Conservation (phyloP, 2,888 invertebrate species). For the Pteria penguin region DNA sequence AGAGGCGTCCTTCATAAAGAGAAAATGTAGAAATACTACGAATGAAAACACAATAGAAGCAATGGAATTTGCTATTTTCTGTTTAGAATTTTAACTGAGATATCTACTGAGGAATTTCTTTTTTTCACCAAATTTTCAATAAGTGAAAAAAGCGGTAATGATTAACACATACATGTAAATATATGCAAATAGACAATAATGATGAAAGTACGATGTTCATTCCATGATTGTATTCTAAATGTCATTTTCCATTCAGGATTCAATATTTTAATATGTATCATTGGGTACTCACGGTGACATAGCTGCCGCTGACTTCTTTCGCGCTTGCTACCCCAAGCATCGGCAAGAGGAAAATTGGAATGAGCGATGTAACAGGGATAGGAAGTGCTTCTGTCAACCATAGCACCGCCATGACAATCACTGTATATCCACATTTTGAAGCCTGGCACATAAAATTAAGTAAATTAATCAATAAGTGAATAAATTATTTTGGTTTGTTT, state of each 20-base stretch:
- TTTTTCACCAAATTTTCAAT: no score
- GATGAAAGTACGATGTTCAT: not conserved
- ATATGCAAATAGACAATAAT: not conserved
- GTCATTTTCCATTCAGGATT: not conserved
- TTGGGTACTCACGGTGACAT: slow-evolving; percentile 55
- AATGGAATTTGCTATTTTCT: no score
- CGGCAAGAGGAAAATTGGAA: slow-evolving; percentile 60
- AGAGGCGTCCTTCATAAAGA: slow-evolving; percentile 71
- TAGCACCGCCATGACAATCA: slow-evolving; percentile 57
- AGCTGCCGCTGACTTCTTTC: slow-evolving; percentile 48
- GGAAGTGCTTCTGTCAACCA: slow-evolving; percentile 64
- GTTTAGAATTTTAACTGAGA: no score
- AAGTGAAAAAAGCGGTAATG: no score
- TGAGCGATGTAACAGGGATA: slow-evolving; percentile 57
- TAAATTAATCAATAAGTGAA: no score
- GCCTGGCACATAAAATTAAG: slow-evolving; percentile 36
- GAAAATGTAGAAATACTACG: not conserved
- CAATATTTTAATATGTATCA: not conserved
- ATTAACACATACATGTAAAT: no score
- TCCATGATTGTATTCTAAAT: not conserved
- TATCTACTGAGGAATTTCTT: no score
- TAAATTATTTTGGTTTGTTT: no score
- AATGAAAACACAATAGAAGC: no score
- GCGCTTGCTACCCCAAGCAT: slow-evolving; percentile 51
- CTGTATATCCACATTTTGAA: slow-evolving; percentile 55